phyloP scores from a whole-genome alignment of 1,140 invertebrate genomes.

The Drosophila trapezifrons region DNA sequence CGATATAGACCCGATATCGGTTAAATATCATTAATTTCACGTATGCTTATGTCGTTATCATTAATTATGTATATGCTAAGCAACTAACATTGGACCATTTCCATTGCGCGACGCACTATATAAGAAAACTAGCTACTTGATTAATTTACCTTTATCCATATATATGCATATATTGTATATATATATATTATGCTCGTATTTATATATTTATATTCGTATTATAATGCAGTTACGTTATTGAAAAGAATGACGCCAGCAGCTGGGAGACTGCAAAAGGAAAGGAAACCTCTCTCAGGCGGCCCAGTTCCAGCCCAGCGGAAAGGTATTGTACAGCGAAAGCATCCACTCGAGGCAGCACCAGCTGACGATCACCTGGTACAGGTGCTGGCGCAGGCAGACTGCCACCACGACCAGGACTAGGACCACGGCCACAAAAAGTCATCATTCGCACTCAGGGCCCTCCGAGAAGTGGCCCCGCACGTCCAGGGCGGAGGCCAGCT shows the following conservation, averaged over 20 bases:
- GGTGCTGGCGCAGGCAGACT: slow-evolving; percentile 59
- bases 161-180: slow-evolving; percentile 48
- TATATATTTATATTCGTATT: slow-evolving; percentile 55
- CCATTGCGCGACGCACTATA: slow-evolving; percentile 82
- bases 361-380: slow-evolving; percentile 53
- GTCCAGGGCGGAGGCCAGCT: slow-evolving; percentile 92
- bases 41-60: slow-evolving; percentile 46
- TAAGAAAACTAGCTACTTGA: slow-evolving; percentile 83
- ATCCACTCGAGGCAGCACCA: slow-evolving; percentile 43
- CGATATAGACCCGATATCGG: slow-evolving; percentile 36
- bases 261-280: slow-evolving; percentile 28
- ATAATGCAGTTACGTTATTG: slow-evolving; percentile 49
- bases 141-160: slow-evolving; percentile 57
- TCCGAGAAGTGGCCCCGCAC: slow-evolving; percentile 91
- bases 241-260: slow-evolving; percentile 45
- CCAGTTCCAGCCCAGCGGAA: slow-evolving; percentile 52
- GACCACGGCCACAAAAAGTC: slow-evolving; percentile 71
- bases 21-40: slow-evolving; percentile 31
- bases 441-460: slow-evolving; percentile 89
- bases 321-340: slow-evolving; percentile 71
- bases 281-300: slow-evolving; percentile 21
- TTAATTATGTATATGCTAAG: slow-evolving; percentile 78
- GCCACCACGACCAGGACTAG: slow-evolving; percentile 33
- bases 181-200: slow-evolving; percentile 47
- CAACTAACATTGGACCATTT: slow-evolving; percentile 82